phyloP scores from a whole-genome alignment of 2,113 vertebrate genomes.

The Chitala chitala region DNA sequence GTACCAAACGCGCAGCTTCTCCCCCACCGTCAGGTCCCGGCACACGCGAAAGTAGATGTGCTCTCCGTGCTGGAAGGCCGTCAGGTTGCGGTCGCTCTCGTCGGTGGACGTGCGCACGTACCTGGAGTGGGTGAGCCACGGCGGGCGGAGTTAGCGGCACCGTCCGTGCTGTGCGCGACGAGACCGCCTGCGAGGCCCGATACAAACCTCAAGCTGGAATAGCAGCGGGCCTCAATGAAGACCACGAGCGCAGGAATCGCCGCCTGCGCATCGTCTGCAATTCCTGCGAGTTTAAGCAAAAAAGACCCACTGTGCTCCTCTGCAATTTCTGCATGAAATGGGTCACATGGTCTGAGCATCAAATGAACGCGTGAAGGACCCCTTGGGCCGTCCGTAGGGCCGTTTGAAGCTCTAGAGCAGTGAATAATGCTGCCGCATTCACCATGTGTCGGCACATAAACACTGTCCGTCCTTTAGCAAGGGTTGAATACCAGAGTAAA shows the following conservation, averaged over 20 bases:
- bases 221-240: not conserved
- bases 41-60: slow-evolving; percentile 83
- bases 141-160: not conserved
- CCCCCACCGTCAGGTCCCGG: slow-evolving; percentile 70
- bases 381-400: not conserved
- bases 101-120: slow-evolving; percentile 82
- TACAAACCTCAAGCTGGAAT: slow-evolving; percentile 18
- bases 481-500: not conserved
- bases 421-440: not conserved
- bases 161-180: not conserved
- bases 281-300: not conserved
- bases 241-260: not conserved
- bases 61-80: slow-evolving; percentile 81
- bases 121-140: slow-evolving; percentile 50
- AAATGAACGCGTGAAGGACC: not conserved
- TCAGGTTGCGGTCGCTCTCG: slow-evolving; percentile 81
- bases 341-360: not conserved
- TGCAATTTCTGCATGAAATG: not conserved
- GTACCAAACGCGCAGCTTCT: slow-evolving; percentile 89
- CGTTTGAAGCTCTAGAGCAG: not conserved
- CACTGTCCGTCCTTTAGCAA: not conserved
- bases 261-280: slow-evolving; percentile 3
- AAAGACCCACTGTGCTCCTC: slow-evolving; percentile 2
- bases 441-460: not conserved
- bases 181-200: not conserved